Evolutionary conservation across 2,113 vertebrate genomes (phyloP).

Genomic region (Vimba vimba): DNA sequence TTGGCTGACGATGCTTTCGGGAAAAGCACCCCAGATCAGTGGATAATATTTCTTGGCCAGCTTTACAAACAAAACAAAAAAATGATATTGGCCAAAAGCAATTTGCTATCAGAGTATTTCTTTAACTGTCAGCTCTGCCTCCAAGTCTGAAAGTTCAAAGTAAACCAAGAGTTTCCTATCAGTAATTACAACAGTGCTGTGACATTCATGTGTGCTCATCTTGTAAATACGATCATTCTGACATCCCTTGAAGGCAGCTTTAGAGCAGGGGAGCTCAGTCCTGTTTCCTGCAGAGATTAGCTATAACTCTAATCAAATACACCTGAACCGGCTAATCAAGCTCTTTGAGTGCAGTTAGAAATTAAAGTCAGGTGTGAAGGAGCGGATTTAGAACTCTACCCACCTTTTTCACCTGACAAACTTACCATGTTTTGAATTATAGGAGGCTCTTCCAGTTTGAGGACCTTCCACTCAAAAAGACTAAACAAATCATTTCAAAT

Average conservation of each 20-base stretch:
- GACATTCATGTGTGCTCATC: constrained; percentile 16
- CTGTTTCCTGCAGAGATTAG: constrained; percentile 22
- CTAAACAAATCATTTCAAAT: too few relatives aligned
- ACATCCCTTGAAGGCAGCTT: background rate
- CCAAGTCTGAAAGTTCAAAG: background rate
- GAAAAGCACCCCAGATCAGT: too few relatives aligned
- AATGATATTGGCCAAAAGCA: background rate
- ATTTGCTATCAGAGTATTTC: background rate
- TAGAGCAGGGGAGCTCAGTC: background rate
- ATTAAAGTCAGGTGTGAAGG: constrained; percentile 21
- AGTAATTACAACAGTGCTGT: constrained; percentile 22
- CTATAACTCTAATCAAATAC: constrained; percentile 33
- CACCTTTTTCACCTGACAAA: too few relatives aligned
- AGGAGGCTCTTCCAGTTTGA: too few relatives aligned
- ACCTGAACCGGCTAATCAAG: constrained; percentile 28
- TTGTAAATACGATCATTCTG: constrained; percentile 16
- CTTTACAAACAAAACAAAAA: background rate
- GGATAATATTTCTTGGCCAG: background rate
- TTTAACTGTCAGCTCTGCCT: background rate
- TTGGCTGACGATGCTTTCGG: too few relatives aligned
- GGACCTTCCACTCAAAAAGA: too few relatives aligned
- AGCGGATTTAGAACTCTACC: background rate
- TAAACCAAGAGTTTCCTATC: background rate
- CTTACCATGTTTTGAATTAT: too few relatives aligned
- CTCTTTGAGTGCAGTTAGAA: background rate